Evolutionary conservation across 2,888 invertebrate species (phyloP).

Genomic region (Xestia rhomboidea): DNA sequence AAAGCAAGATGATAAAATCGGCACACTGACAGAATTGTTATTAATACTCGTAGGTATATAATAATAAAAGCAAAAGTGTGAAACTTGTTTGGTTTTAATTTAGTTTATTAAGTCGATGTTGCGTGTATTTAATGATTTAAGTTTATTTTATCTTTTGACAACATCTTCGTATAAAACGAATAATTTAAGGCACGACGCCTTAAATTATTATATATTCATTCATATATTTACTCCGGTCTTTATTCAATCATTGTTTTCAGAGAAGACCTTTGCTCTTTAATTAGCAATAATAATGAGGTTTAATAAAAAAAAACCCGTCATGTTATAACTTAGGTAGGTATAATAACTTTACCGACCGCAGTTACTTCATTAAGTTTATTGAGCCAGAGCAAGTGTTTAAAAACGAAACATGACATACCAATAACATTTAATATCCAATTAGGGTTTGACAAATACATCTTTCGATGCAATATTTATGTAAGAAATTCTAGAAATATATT

Average conservation of each 20-base stretch:
- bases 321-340: constrained; percentile 6
- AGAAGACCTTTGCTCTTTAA: constrained; percentile 42
- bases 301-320: constrained; percentile 38
- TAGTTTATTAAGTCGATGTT: constrained; percentile 17
- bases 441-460: constrained; percentile 32
- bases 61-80: constrained; percentile 27
- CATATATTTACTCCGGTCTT: background rate
- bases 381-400: constrained; percentile 21
- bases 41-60: constrained; percentile 11
- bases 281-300: constrained; percentile 44
- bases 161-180: background rate
- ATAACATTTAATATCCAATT: constrained; percentile 42
- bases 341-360: constrained; percentile 5
- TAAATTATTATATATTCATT: background rate
- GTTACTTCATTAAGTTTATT: constrained; percentile 47
- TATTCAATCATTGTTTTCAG: constrained; percentile 28
- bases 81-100: constrained; percentile 11
- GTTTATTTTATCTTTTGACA: background rate
- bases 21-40: constrained; percentile 18
- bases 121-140: background rate
- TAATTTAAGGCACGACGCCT: no score
- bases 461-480: constrained; percentile 31
- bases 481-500: constrained; percentile 8
- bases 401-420: constrained; percentile 16
- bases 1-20: constrained; percentile 49